Evolutionary conservation across 2,797 vertebrate species (phyloP), one percentile per base, ranked within the genome.

Genomic region (Falco columbarius): DNA sequence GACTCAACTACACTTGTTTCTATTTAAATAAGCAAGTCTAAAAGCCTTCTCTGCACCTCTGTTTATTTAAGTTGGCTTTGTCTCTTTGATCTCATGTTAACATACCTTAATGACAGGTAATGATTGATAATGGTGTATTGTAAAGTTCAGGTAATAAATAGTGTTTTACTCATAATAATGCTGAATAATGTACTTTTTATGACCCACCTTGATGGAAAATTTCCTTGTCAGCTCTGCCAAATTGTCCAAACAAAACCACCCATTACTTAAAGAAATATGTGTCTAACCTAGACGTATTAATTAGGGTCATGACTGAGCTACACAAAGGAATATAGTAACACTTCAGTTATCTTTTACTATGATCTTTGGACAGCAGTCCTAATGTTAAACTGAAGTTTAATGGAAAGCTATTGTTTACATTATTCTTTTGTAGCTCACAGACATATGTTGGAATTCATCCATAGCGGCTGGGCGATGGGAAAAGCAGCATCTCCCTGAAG

Each of bases 151-250:
- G 97, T 98, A 98, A 98, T 98, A 99, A 98, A 98, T 97, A 98
- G 97, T 98, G 98, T 97, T 98, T 98, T 97, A 97, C 98, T 98
- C 97, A 98, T 98, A 98, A 98, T 98, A 98, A 98, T 98, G 97
- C 97, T 98, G 98, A 98, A 98, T 98, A 98, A 99, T 98, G 98
- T 98, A 98, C 97, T 98, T 98, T 98, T 98, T 98, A 98, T 98
- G 98, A 97, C 97, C 94, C 74, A 86, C 96, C 98, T 98, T 98
- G 98, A 98, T 97, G 97, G 98, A 98, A 98, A 98, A 98, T 98
- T 98, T 98, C 98, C 98, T 98, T 98, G 98, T 98, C 98, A 97
- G 95, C 97, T 98, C 97, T 94, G 95, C 96, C 96, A 98, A 98
- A 98, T 98, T 98, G 98, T 98, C 98, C 97, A 98, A 98, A 98